Evolutionary conservation across 2,888 invertebrate species (phyloP), one percentile per base, ranked within the genome.

Genomic region (Cheilosia grossa): DNA sequence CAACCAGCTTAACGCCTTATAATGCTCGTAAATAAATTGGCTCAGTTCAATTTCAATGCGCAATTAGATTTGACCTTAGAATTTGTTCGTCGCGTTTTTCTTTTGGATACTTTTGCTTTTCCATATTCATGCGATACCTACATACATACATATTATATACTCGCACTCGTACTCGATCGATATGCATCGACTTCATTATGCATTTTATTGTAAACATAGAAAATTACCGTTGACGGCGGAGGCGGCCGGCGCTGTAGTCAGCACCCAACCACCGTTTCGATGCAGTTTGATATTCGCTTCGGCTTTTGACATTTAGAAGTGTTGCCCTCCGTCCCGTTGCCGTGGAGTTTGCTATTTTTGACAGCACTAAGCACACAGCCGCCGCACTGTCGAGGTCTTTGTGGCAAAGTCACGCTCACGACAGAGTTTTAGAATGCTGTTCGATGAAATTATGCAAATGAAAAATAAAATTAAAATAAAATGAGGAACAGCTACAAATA

Each of bases 51-150:
- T 72, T 72, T 66, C 56, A 79, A 64, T 64, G 72, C 79, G 79
- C 79, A 79, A 79, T 79, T 79, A 79, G 72, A 79, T 79, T 79
- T 79, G 79, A 79, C 79, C 79, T 79, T 79, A 70, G 79, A 64
- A 63, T 66, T 72, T 72, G 72, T 79, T 58, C 79, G n/a, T 42
- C 42, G 58, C 13, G 30, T 58, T 79, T 56, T 53, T 59, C 51
- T 72, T 72, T 79, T 51, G 58, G 64, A 58, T 66, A 44, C 21
- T 27, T 78, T 78, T 40, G 30, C 21, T 58, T 66, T 66, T 40
- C 15, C 49, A 49, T 72, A 51, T 53, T 13, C 33, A 79, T 64
- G 49, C 64, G 17, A 70, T 51, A 17, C 24, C 15, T 42, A 33
- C 21, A 21, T 44, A 27, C 17, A 17, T 44, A 17, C 19, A 7